Evolutionary conservation across 2,113 vertebrate species (phyloP), one percentile per base, ranked within the genome.

Genomic region (Australoheros scitulus): DNA sequence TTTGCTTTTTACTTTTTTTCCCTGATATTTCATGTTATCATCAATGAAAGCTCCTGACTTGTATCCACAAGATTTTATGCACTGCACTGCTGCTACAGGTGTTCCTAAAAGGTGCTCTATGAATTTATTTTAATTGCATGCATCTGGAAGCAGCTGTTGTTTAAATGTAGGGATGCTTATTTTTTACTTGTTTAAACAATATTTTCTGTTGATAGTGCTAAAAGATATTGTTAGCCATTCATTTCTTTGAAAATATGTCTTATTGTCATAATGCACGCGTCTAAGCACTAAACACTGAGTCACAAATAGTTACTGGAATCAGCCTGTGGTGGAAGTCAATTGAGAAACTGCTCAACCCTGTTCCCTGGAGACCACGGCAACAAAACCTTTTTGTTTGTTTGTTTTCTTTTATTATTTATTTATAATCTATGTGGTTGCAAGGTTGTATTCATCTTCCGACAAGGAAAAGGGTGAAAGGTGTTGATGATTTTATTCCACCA

Each of bases 391-490:
- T 52, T 60, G 24, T 70, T 70, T 70, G 6, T 29, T 70, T 70
- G 65, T 70, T 70, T 52, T 32, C 65, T 52, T 70, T 1, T 70
- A 52, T 52, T 70, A 52, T 70, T 70, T 70, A 70, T 70, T 70
- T 70, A 70, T 32, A 70, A 52, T 50, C 17, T 1, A 41, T 70
- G 24, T 52, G 24, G 24, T 20, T 70, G 43, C 24, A 70, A 32
- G 43, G 24, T 52, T 52, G 43, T 32, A 70, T 70, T 70, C 17
- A 32, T 70, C 43, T 70, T 70, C 24, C 29, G 7, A 52, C 65
- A 70, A 20, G 29, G 65, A 24, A 70, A 29, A 70, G 65, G 65
- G 65, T 70, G 43, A 70, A 70, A 70, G 65, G 10, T 70, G 65
- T 70, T 70, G 43, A 52, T 70, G 43, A 52, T 52, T 70, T 70